These are phyloP conservation scores for Empis livida DNA, from an alignment of 2,888 invertebrate genomes.

Conservation along the genomic window DNA sequence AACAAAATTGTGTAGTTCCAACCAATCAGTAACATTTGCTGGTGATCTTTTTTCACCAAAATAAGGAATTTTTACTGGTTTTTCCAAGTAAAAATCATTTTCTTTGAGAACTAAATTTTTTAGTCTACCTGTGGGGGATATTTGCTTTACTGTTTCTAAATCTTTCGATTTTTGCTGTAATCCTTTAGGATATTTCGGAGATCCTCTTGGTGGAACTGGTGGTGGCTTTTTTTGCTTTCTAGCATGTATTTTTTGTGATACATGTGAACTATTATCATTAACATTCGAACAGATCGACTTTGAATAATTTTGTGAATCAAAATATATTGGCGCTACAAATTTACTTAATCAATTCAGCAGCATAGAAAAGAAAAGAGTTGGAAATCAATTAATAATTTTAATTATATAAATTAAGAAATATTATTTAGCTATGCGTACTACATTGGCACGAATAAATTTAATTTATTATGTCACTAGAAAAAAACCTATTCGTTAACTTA, in stretches of 20 bases:
- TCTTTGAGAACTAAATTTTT: constrained; percentile 7
- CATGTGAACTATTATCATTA: constrained; percentile 53
- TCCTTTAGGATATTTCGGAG: constrained; percentile 43
- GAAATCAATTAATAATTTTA: background rate
- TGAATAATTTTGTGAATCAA: background rate
- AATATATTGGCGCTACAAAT: background rate
- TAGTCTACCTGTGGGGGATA: constrained; percentile 13
- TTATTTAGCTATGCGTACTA: too few relatives aligned
- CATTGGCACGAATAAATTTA: too few relatives aligned
- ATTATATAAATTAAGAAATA: too few relatives aligned
- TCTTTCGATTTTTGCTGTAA: constrained; percentile 13
- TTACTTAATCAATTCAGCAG: background rate
- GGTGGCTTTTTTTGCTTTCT: constrained; percentile 68
- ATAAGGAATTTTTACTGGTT: constrained; percentile 21
- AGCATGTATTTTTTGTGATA: constrained; percentile 50
- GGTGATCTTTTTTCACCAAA: constrained; percentile 33
- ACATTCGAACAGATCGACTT: constrained; percentile 34
- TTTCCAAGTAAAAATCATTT: constrained; percentile 17
- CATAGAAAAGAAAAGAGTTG: background rate
- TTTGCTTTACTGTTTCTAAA: constrained; percentile 3
- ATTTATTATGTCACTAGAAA: too few relatives aligned
- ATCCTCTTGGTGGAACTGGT: constrained; percentile 76
- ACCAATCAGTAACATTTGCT: constrained; percentile 34
- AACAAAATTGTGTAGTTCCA: constrained; percentile 28
- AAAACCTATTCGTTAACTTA: too few relatives aligned